Evolutionary conservation across 2,113 vertebrate genomes (phyloP), one percentile per base, ranked within the genome.

Genomic region (Eulemur macaco): DNA sequence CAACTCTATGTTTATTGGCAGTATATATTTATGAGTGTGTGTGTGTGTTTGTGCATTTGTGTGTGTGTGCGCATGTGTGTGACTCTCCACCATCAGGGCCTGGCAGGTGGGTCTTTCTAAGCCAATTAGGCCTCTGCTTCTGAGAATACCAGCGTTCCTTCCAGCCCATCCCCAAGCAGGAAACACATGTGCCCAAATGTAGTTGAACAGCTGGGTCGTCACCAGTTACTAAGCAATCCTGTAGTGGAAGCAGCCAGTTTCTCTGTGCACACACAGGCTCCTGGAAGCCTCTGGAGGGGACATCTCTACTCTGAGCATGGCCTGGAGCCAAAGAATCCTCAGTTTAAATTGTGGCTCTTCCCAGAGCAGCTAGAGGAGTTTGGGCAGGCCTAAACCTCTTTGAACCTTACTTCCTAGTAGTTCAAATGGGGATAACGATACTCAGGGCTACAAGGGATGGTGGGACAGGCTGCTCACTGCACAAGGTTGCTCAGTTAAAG

Each of bases 41-140:
- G 29, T 18, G 15, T 27, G 11, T 13, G 27, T 54, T 8, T 25
- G 18, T 11, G 58, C 34, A 10, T 63, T 15, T 23, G 54, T 5
- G 1, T 39, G 52, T 68, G 27, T 56, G 14, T 37, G 73, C n/a
- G 71, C 25, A 29, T 31, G 34, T 7, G 37, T 20, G 23, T 74
- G 86, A 58, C 39, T 92, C 63, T 50, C 37, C 10, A 31, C 15
- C 17, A 6, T 11, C 6, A 25, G 64, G 66, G 58, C 21, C 86
- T 88, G 86, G 66, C 50, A 58, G 69, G 76, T 64, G 42, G 11
- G 74, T 94, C 58, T 86, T 86, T 93, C 89, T 54, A 60, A 96
- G 89, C 64, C 88, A 60, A 23, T 37, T 27, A 54, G 20, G 81
- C 42, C 66, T 85, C 54, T 47, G 82, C 83, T 88, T 87, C 83